Conservation (phyloP, 2,888 invertebrate genomes). For the Epinotia nisella region DNA sequence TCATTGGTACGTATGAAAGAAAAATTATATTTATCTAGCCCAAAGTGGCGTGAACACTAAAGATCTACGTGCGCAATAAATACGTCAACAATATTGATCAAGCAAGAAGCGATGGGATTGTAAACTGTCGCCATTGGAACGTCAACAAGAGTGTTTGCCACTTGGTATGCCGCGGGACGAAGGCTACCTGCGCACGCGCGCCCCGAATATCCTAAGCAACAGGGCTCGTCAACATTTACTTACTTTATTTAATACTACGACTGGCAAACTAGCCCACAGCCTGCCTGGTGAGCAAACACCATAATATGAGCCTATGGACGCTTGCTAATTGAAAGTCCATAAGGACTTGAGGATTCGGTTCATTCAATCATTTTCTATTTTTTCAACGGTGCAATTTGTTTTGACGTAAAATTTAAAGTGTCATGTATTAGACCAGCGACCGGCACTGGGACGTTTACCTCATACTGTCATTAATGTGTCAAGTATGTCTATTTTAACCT, state of each 20-base stretch:
- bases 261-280: no score
- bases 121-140: constrained; percentile 48
- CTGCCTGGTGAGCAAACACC: no score
- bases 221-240: constrained; percentile 50
- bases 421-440: not conserved
- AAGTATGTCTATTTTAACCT: not conserved
- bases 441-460: not conserved
- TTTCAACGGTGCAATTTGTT: no score
- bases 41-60: not conserved
- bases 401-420: no score
- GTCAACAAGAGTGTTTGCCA: constrained; percentile 55
- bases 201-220: constrained; percentile 67
- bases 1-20: no score
- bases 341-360: no score
- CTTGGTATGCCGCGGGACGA: constrained; percentile 62
- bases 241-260: no score
- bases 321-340: no score
- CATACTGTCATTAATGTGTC: not conserved
- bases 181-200: constrained; percentile 77
- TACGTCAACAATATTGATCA: not conserved
- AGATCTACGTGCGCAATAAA: no score
- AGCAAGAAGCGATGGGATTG: constrained; percentile 6
- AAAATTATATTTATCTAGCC: not conserved
- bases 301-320: no score
- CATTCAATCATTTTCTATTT: no score